These are phyloP conservation scores for Maniola hyperantus DNA, from an alignment of 2,888 invertebrate species.

Conservation along the genomic window DNA sequence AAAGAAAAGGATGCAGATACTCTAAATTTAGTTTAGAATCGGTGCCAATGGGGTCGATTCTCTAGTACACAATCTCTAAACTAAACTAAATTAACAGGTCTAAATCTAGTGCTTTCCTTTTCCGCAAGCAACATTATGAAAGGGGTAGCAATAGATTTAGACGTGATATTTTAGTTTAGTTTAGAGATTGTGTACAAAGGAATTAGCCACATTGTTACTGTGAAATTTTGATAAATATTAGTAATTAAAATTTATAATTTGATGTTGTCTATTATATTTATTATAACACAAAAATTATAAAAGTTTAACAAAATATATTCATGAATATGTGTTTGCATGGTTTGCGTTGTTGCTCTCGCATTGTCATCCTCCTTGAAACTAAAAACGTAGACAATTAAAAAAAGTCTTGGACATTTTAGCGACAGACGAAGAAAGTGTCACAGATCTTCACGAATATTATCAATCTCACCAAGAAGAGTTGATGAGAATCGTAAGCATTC, in stretches of 20 bases:
- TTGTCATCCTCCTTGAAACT: conserved; percentile 46
- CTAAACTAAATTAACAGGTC: too few species aligned
- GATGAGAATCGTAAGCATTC: conserved; percentile 62
- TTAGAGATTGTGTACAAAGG: too few species aligned
- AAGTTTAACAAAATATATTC: conserved; percentile 54
- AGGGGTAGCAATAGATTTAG: too few species aligned
- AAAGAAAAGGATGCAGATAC: too few species aligned
- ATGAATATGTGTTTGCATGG: conserved; percentile 76
- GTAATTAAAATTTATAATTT: conserved; percentile 17
- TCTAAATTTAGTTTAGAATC: too few species aligned
- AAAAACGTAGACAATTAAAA: conserved; percentile 73
- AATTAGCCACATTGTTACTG: too few species aligned
- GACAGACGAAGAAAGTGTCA: conserved; percentile 70
- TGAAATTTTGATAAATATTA: background rate
- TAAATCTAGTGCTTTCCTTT: too few species aligned
- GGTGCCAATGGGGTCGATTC: too few species aligned
- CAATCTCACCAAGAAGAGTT: conserved; percentile 71
- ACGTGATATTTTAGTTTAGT: too few species aligned
- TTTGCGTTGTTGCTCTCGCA: conserved; percentile 58
- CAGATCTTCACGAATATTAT: conserved; percentile 70
- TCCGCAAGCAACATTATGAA: too few species aligned
- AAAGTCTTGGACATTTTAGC: conserved; percentile 85
- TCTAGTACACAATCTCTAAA: too few species aligned
- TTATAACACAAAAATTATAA: conserved; percentile 21
- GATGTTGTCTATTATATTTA: conserved; percentile 32